phyloP scores from a whole-genome alignment of 2,797 vertebrate genomes.

The Apogon talboti region DNA sequence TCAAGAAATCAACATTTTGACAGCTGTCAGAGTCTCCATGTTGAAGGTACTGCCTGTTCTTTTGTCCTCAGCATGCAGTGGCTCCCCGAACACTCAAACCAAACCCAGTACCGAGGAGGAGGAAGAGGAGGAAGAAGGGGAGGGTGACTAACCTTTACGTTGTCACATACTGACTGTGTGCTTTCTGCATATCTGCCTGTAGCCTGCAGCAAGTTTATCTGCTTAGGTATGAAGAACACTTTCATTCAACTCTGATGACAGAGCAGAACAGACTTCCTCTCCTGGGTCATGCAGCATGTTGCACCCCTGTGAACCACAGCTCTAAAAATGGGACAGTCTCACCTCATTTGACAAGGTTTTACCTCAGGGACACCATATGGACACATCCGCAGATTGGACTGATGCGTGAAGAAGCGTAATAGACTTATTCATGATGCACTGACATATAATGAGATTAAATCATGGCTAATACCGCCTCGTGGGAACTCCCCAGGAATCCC shows the following conservation, averaged over 20 bases:
- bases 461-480: conserved; percentile 37
- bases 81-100: neutral
- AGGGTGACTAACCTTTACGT: neutral
- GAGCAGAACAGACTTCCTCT: conserved; percentile 33
- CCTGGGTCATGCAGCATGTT: conserved; percentile 25
- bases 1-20: conserved; percentile 16
- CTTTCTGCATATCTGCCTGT: conserved; percentile 1
- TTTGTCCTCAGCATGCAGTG: conserved; percentile 11
- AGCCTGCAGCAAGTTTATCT: conserved; percentile 18
- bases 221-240: conserved; percentile 15
- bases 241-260: conserved; percentile 33
- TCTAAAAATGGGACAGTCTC: conserved; percentile 7
- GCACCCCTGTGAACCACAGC: conserved; percentile 11
- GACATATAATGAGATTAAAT: conserved; percentile 29
- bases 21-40: conserved; percentile 23
- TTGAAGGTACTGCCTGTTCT: conserved; percentile 43
- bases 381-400: conserved; percentile 7
- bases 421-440: conserved; percentile 34
- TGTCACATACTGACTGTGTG: neutral
- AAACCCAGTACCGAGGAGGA: neutral
- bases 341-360: neutral
- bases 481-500: conserved; percentile 42
- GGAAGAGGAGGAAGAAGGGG: neutral
- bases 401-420: neutral
- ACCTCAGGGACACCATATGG: neutral